Base-by-base conservation (phyloP, 2,797 vertebrate species). In the Arctocebus calabarensis region DNA sequence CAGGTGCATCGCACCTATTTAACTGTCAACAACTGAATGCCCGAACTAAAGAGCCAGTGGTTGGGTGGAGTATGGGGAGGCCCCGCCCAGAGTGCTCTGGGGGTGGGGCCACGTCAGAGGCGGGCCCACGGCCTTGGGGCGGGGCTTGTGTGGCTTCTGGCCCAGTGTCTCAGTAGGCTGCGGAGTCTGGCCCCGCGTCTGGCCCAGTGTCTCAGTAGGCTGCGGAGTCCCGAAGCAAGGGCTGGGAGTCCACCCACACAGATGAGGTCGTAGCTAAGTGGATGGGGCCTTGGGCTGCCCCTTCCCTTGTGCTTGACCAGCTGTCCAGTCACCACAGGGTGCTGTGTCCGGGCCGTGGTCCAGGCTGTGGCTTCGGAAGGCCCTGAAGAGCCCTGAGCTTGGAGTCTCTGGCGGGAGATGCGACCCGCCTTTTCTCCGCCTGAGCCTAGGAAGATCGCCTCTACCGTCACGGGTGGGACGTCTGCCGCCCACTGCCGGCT, bases 331-430 rank as follows among this genome's bases (percentile, higher is more conserved):
- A n/a, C 32, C 16, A 37, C 3, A 1, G 22, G n/a, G 14, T 25
- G 0, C 68, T 0, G 19, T 25, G 1, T 1, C 43, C 48, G 45
- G 25, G 66, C 7, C 13, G 4, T 2, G 0, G 6, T 12, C 29
- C 17, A 25, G 19, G n/a, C 29, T 25, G 20, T 5, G 3, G 61
- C 74, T 19, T 55, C 7, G 0, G 1, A 32, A 45, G 43, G 75
- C 59, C 17, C 27, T 0, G 74, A 32, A 27, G 45, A 40, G 7
- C 7, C 34, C 43, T 11, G 61, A 75, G 75, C 13, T 4, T 19
- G 0, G 52, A 40, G 1, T 57, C 32, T 34, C 12, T n/a, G n/a
- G 8, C 14, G 14, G 78, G 23, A 19, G 14, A 34, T 19, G 23
- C 9, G 79, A 20, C 14, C 34, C 0, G 1, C 17, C 7, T 4